Evolutionary conservation across 1,140 invertebrate species (phyloP).

Genomic region (Caenorhabditis tropicalis): DNA sequence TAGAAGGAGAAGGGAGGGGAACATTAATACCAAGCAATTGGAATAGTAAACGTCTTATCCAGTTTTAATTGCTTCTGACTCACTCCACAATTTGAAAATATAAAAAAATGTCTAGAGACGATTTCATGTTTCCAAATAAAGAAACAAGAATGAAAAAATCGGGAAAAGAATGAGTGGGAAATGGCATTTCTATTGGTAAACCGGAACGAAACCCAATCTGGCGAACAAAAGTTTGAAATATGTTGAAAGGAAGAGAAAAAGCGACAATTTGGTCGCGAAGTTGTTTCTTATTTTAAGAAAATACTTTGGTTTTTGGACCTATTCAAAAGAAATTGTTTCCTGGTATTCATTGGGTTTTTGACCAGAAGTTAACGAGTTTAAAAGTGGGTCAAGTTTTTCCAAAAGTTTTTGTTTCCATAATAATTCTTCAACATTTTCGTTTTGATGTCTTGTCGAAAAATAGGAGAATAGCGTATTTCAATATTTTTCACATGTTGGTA

Average conservation of each 20-base stretch:
- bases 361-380: too few relatives aligned
- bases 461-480: too few relatives aligned
- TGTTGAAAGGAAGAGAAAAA: background rate
- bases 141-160: background rate
- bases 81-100: background rate
- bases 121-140: background rate
- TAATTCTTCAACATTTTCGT: too few relatives aligned
- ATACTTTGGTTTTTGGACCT: background rate
- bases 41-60: slow-evolving; percentile 21
- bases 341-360: background rate
- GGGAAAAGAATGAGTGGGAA: background rate
- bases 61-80: slow-evolving; percentile 19
- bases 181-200: background rate
- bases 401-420: too few relatives aligned
- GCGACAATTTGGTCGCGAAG: background rate
- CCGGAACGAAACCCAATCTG: slow-evolving; percentile 7
- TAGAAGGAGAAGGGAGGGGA: background rate
- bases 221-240: slow-evolving; percentile 21
- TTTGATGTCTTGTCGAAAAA: too few relatives aligned
- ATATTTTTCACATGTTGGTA: too few relatives aligned
- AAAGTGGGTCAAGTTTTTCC: too few relatives aligned
- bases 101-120: background rate
- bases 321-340: background rate
- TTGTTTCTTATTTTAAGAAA: background rate
- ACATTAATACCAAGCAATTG: slow-evolving; percentile 23